Conservation (phyloP, 2,113 vertebrate species). For the Ictalurus furcatus region DNA sequence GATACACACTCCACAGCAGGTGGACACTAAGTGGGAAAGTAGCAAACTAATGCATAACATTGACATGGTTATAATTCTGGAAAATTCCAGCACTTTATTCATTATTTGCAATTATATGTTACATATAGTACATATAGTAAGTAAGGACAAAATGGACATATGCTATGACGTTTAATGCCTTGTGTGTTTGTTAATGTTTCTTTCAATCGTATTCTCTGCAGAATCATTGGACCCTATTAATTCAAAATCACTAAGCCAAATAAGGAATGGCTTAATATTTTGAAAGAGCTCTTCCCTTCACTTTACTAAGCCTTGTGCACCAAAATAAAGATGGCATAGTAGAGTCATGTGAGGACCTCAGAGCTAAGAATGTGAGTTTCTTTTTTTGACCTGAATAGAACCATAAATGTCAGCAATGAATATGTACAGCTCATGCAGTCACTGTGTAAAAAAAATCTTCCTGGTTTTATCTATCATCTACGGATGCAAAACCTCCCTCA, state of each 20-base stretch:
- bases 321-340: not conserved
- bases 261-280: not conserved
- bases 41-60: not conserved
- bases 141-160: not conserved
- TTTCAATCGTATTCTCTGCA: not conserved
- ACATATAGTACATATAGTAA: not conserved
- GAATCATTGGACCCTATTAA: not conserved
- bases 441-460: conserved; percentile 2
- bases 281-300: not conserved
- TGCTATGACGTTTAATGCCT: not conserved
- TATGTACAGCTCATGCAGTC: not conserved
- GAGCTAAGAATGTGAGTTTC: not conserved
- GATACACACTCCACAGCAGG: conserved; percentile 1
- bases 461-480: conserved; percentile 7
- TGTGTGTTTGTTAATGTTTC: not conserved
- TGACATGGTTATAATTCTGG: not conserved
- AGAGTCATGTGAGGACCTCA: not conserved
- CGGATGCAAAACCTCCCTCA: not conserved
- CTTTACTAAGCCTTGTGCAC: not conserved
- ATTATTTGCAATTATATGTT: not conserved
- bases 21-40: not conserved
- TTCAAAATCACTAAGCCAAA: not conserved
- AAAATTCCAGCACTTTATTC: not conserved
- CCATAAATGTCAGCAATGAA: not conserved
- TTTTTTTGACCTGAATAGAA: not conserved